Percentiles rank a stretch among this genome's conserved stretches.
phyloP scores from a whole-genome alignment of 2,888 invertebrate species.

The Pheosia gnoma region DNA sequence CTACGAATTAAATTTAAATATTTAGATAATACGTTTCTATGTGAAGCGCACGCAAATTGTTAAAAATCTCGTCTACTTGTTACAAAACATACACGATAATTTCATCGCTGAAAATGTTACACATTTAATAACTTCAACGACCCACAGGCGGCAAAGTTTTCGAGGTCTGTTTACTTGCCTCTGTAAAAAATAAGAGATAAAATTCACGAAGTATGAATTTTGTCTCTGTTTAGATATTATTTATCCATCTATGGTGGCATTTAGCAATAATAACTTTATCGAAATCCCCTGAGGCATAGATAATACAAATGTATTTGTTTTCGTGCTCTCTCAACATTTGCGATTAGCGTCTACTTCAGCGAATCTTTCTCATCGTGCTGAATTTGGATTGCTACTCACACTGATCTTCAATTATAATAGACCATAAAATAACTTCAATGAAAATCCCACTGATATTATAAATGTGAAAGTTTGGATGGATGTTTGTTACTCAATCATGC shows the following conservation, averaged over 20 bases:
- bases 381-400: too few relatives aligned
- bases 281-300: neutral
- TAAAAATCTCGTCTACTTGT: neutral
- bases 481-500: too few relatives aligned
- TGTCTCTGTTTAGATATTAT: neutral
- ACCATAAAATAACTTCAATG: too few relatives aligned
- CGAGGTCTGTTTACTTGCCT: neutral
- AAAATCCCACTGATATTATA: too few relatives aligned
- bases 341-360: neutral
- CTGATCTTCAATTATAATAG: too few relatives aligned
- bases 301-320: neutral
- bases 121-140: neutral
- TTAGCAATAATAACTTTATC: neutral
- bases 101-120: neutral
- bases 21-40: neutral
- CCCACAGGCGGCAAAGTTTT: neutral
- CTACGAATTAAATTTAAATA: neutral
- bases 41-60: neutral
- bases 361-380: neutral
- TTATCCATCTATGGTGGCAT: neutral
- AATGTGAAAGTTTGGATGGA: too few relatives aligned
- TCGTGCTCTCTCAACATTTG: neutral
- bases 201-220: too few relatives aligned
- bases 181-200: too few relatives aligned
- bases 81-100: neutral